These are phyloP conservation scores for Pao palembangensis DNA, from an alignment of 2,113 vertebrate species.

Conservation along the genomic window DNA sequence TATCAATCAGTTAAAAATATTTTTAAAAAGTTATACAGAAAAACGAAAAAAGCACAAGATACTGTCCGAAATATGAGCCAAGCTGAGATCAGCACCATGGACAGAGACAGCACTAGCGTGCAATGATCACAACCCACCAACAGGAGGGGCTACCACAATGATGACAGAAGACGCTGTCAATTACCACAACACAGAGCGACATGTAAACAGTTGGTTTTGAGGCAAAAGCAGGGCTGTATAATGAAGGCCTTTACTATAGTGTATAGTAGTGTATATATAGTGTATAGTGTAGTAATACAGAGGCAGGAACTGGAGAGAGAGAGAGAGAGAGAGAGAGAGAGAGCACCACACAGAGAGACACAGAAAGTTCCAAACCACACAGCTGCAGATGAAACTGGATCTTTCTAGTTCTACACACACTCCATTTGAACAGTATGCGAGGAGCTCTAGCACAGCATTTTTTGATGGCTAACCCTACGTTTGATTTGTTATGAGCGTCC, in stretches of 20 bases:
- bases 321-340: not conserved
- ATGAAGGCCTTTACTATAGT: too few relatives aligned
- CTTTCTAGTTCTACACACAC: slow-evolving; percentile 46
- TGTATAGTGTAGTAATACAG: too few relatives aligned
- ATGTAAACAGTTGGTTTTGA: not conserved
- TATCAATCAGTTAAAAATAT: too few relatives aligned
- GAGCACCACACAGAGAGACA: slow-evolving; percentile 1
- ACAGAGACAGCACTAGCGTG: slow-evolving; percentile 25
- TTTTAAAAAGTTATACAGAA: not conserved
- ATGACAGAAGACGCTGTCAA: too few relatives aligned
- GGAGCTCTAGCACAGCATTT: too few relatives aligned
- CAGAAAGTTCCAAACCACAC: slow-evolving; percentile 45
- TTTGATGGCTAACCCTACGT: too few relatives aligned
- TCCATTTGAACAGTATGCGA: not conserved
- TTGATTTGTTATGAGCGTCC: too few relatives aligned
- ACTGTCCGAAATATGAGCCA: accelerated
- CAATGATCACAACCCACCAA: slow-evolving; percentile 9
- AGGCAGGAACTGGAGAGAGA: too few relatives aligned
- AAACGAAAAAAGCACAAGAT: not conserved
- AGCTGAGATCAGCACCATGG: slow-evolving; percentile 56
- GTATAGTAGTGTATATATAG: too few relatives aligned
- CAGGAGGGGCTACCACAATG: slow-evolving; percentile 13
- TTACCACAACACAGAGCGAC: not conserved
- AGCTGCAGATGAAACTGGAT: slow-evolving; percentile 58
- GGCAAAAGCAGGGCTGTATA: too few relatives aligned